Evolutionary conservation across 1,140 invertebrate genomes (phyloP).

Genomic region (Bradynema listronoti): DNA sequence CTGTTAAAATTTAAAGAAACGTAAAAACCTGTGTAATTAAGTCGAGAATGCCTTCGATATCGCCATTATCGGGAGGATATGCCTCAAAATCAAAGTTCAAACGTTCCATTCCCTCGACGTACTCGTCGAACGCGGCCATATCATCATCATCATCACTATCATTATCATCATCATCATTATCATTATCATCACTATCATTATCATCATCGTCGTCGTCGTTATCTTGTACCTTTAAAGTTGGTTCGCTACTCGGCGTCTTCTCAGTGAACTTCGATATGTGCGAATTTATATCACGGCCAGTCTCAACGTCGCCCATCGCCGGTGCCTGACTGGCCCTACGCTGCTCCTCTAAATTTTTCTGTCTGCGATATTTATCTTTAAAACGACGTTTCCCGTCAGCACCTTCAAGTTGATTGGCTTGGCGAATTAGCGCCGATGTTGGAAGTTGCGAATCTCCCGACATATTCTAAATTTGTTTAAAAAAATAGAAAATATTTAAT

Average conservation of each 20-base stretch:
- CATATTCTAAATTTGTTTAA: too few relatives aligned
- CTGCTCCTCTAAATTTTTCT: conserved; percentile 92
- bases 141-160: conserved; percentile 23
- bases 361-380: conserved; percentile 51
- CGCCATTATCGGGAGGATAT: conserved; percentile 30
- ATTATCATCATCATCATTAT: conserved; percentile 18
- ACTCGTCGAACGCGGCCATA: conserved; percentile 9
- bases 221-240: not conserved
- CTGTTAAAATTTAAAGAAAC: not conserved
- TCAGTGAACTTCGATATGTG: conserved; percentile 99
- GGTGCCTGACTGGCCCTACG: conserved; percentile 95
- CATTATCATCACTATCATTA: conserved; percentile 9
- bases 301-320: conserved; percentile 95
- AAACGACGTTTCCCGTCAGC: conserved; percentile 31
- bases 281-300: conserved; percentile 89
- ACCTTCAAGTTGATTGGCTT: conserved; percentile 18
- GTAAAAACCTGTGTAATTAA: conserved; percentile 31
- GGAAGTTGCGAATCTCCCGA: conserved; percentile 18
- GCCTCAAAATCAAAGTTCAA: conserved; percentile 43
- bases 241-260: conserved; percentile 96
- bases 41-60: conserved; percentile 33
- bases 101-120: conserved; percentile 38
- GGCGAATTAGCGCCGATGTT: conserved; percentile 26
- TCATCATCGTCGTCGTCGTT: conserved; percentile 14
- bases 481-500: too few relatives aligned